Conservation (phyloP, 2,113 vertebrate genomes). For the Pachycephala philippinensis region DNA sequence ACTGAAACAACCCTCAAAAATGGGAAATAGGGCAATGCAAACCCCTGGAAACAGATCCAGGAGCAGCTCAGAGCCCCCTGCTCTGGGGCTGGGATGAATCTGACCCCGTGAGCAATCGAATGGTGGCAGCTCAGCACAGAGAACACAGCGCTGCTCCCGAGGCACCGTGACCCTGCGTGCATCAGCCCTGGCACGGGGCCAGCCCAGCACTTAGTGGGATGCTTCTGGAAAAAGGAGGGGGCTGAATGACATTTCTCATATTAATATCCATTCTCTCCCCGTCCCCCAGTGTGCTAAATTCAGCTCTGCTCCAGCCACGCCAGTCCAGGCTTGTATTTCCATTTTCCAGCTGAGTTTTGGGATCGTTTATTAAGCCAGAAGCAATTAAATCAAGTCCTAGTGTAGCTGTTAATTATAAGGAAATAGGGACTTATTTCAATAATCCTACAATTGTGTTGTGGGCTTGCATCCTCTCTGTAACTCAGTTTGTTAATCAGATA, state of each 20-base stretch:
- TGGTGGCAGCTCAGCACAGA: constrained; percentile 21
- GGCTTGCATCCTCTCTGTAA: neutral
- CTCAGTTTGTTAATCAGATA: neutral
- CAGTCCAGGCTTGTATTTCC: neutral
- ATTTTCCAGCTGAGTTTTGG: constrained; percentile 6
- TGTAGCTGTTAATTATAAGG: neutral
- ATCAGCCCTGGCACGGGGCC: constrained; percentile 61
- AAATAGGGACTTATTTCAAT: neutral
- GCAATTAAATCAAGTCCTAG: neutral
- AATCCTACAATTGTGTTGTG: neutral
- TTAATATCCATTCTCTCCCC: neutral
- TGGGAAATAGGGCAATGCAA: neutral
- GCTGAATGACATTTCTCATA: constrained; percentile 10
- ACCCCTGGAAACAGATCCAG: neutral
- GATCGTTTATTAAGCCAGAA: constrained; percentile 9
- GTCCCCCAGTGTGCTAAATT: neutral
- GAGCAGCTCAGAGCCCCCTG: neutral
- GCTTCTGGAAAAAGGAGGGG: neutral
- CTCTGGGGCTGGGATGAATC: neutral
- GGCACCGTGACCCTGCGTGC: constrained; percentile 7
- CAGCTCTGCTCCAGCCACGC: neutral
- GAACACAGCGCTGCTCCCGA: neutral
- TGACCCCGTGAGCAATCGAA: neutral
- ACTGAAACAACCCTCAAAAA: fast-evolving
- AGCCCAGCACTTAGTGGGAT: constrained; percentile 63